These are phyloP conservation scores for Amphiprion clarkii DNA, from an alignment of 2,797 vertebrate species.

Conservation along the genomic window DNA sequence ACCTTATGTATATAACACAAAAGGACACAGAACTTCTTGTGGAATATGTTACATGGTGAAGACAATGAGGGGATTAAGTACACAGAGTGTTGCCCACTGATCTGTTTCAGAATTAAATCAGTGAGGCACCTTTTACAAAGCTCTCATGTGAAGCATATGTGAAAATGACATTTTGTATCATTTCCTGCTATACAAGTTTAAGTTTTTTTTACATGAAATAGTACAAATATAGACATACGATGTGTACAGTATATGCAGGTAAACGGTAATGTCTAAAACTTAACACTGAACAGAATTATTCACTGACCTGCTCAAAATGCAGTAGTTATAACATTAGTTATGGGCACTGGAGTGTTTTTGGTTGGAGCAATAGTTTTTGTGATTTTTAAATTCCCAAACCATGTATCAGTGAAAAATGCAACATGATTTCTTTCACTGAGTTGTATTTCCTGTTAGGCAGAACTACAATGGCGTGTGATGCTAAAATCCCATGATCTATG, in stretches of 20 bases:
- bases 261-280: no score
- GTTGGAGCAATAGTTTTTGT: no score
- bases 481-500: neutral
- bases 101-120: neutral
- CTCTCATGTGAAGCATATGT: neutral
- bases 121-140: neutral
- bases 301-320: no score
- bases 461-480: neutral
- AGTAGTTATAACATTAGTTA: no score
- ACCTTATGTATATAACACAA: constrained; percentile 19
- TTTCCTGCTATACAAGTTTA: no score
- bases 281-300: no score
- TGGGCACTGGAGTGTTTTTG: no score
- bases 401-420: neutral
- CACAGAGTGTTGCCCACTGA: neutral
- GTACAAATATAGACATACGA: neutral
- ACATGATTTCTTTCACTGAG: neutral
- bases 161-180: no score
- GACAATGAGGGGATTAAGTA: neutral
- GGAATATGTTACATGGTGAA: constrained; percentile 1
- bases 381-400: neutral
- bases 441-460: constrained; percentile 11
- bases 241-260: no score
- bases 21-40: constrained; percentile 2
- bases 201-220: neutral